A percentile compares a stretch with the other conserved stretches of the same genome.
These are phyloP conservation scores for Isichthys henryi DNA, from an alignment of 2,113 vertebrate genomes.

Conservation along the genomic window DNA sequence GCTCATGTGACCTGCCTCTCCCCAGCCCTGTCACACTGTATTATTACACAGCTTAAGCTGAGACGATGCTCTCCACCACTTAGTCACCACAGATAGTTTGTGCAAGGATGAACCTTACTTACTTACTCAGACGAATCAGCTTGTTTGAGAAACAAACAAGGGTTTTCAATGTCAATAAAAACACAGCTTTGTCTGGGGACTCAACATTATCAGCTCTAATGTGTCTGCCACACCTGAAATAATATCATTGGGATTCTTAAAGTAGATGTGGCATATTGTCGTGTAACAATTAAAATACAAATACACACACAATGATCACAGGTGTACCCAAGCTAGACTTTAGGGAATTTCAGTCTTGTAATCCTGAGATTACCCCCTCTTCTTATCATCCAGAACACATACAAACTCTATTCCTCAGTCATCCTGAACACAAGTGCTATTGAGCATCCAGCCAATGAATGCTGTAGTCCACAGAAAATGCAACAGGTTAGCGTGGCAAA, in stretches of 20 bases:
- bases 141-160: neutral
- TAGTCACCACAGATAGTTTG: neutral
- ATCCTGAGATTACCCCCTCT: neutral
- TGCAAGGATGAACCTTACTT: neutral
- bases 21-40: neutral
- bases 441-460: no score
- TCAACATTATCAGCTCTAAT: neutral
- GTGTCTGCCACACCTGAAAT: neutral
- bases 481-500: neutral
- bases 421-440: neutral
- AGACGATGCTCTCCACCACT: neutral
- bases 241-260: neutral
- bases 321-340: neutral
- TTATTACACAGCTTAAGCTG: neutral
- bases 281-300: neutral
- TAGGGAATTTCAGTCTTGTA: neutral
- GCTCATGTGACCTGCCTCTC: neutral
- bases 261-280: neutral
- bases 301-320: neutral
- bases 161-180: neutral
- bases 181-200: neutral
- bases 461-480: neutral
- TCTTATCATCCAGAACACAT: neutral
- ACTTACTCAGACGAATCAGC: constrained; percentile 1
- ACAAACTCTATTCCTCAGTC: neutral